Evolutionary conservation across 2,797 vertebrate genomes (phyloP), one percentile per base, ranked within the genome.

Genomic region (Apogon talboti): DNA sequence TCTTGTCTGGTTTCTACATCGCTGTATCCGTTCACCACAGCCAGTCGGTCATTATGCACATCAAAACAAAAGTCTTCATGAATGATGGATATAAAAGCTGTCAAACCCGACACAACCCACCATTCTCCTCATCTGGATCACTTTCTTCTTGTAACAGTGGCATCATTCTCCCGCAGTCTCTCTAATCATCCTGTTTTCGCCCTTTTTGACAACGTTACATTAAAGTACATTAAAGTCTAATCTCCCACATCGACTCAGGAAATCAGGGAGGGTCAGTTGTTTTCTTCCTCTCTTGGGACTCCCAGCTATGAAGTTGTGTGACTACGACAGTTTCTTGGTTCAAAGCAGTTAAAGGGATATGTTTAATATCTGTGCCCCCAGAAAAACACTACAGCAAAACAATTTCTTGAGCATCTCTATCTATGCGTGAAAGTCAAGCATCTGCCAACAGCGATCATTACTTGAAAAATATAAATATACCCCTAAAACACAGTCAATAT

Each of bases 11-110:
- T 61, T 59, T 56, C 73, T 62, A 13, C 64, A 61, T 54, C 66
- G 59, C 52, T 67, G 56, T 63, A 16, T 44, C 48, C 66, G 37
- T 52, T 66, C 70, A 21, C 66, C 43, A 42, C 72, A 68, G 77
- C 16, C 63, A 43, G 71, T 77, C 78, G 75, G 46, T 79, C 84
- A 78, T 43, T 56, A 43, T 42, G 61, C 62, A 82, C 66, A 68
- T 85, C 69, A 52, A 49, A 63, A 62, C 71, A n/a, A 59, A 75
- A 76, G 71, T 57, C 63, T 30, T 19, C 69, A 66, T 53, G 35
- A 50, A 56, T 77, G 58, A 13, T 60, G 75, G 21, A 80, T 79
- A 81, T 45, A 80, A 78, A 86, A 64, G 48, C 54, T 60, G 53
- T 62, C 78, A 74, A 64, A 70, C 24, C 41, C 2, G 8, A 37